These are phyloP conservation scores for Kryphioiulus occultus DNA, from an alignment of 2,888 invertebrate species.

Conservation along the genomic window DNA sequence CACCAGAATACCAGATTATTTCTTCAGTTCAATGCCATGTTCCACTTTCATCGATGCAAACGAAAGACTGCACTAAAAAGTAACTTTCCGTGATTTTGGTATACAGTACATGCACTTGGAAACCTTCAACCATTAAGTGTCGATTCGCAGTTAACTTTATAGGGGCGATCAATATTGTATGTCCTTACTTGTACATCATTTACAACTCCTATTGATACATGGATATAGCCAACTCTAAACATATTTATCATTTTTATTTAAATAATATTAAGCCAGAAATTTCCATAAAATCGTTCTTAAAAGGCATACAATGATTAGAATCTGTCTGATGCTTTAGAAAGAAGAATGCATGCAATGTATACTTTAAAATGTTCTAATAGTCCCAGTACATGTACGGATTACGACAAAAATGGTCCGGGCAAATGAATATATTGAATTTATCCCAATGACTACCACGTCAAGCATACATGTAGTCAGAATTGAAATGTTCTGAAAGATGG, in stretches of 20 bases:
- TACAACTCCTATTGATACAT: background rate
- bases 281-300: background rate
- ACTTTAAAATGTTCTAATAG: too few species aligned
- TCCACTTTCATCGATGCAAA: background rate
- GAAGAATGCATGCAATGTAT: too few species aligned
- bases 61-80: background rate
- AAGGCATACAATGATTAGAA: too few species aligned
- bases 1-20: background rate
- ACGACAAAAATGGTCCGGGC: too few species aligned
- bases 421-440: too few species aligned
- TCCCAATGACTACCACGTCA: too few species aligned
- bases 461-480: background rate
- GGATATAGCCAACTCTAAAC: background rate
- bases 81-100: background rate
- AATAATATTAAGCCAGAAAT: background rate
- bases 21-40: slow-evolving; percentile 26
- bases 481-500: background rate
- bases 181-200: background rate
- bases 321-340: too few species aligned
- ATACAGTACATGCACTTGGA: too few species aligned
- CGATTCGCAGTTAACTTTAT: background rate
- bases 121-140: background rate
- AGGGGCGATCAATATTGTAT: background rate
- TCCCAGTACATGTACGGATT: too few species aligned
- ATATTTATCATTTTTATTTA: background rate